Evolutionary conservation across 2,113 vertebrate species (phyloP).

Genomic region (Mirounga angustirostris): DNA sequence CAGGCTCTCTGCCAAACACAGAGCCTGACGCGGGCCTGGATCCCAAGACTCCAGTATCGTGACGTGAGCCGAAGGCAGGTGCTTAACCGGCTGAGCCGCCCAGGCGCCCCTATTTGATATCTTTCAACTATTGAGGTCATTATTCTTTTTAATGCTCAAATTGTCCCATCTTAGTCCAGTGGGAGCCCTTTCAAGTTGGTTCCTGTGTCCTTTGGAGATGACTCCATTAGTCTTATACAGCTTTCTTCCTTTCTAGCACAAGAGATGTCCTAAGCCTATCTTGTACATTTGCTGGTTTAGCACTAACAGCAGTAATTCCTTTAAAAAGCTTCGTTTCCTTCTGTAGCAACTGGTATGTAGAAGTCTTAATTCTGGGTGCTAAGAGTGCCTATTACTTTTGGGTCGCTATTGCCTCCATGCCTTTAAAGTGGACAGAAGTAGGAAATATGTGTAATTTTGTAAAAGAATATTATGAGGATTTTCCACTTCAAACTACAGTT

Average conservation of each 20-base stretch:
- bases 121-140: background rate
- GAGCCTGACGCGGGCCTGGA: too few relatives aligned
- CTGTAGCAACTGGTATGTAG: background rate
- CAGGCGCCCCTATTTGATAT: background rate
- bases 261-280: background rate
- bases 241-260: background rate
- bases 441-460: background rate
- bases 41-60: too few relatives aligned
- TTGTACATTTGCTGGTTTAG: background rate
- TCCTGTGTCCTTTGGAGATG: background rate
- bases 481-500: background rate
- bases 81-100: too few relatives aligned
- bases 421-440: background rate
- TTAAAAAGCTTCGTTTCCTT: background rate
- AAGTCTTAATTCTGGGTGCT: constrained; percentile 11
- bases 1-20: too few relatives aligned
- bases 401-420: background rate
- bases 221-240: background rate
- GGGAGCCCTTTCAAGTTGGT: background rate
- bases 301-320: background rate
- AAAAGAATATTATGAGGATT: constrained; percentile 1
- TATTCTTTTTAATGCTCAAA: background rate
- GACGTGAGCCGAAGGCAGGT: too few relatives aligned
- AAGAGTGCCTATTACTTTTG: background rate
- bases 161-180: background rate